Conservation (phyloP, 2,113 vertebrate species). For the Coracopsis vasa region DNA sequence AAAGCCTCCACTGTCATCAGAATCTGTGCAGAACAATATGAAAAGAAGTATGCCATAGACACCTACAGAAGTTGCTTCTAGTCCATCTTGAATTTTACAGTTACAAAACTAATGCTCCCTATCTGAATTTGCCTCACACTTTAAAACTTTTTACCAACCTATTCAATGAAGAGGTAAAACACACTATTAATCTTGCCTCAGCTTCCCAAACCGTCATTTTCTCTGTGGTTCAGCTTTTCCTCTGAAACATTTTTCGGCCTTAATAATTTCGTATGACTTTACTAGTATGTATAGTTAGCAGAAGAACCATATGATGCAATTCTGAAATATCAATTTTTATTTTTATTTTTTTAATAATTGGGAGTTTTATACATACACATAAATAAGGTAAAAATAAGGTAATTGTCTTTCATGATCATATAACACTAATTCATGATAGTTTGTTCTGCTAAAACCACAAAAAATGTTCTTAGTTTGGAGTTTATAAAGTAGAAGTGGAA, state of each 20-base stretch:
- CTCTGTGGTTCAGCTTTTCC: background rate
- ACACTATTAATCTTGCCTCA: background rate
- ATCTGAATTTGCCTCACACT: background rate
- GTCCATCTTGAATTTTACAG: background rate
- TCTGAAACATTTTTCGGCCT: fast-evolving
- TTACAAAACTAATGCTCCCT: background rate
- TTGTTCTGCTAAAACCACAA: background rate
- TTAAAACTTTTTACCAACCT: background rate
- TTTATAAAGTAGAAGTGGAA: background rate
- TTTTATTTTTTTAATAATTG: background rate
- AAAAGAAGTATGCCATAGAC: background rate
- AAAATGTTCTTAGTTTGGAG: background rate
- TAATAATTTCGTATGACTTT: background rate
- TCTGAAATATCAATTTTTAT: background rate
- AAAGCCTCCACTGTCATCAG: fast-evolving
- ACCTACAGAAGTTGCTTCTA: background rate
- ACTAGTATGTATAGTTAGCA: background rate
- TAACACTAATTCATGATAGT: background rate
- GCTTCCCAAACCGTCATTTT: background rate
- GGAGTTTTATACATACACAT: fast-evolving
- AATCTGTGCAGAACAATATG: background rate
- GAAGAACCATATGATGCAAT: background rate
- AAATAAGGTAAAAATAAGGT: background rate
- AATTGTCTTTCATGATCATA: background rate
- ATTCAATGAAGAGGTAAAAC: background rate